phyloP scores from a whole-genome alignment of 1,140 invertebrate genomes.

The Aculops lycopersici region DNA sequence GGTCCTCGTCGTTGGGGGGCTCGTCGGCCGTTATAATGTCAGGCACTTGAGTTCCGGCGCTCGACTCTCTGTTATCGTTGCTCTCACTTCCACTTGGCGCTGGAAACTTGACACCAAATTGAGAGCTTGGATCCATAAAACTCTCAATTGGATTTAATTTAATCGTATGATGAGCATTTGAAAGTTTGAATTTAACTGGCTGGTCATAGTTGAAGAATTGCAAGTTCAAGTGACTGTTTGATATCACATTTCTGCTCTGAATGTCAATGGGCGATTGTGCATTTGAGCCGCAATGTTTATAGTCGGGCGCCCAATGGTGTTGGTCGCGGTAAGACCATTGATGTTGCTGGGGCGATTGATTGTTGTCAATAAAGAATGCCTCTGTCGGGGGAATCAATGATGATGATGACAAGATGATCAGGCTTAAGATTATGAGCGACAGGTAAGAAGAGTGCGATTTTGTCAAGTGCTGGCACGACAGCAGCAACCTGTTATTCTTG shows the following conservation, averaged over 20 bases:
- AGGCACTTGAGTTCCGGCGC: neutral
- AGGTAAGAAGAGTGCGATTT: no score
- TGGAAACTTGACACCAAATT: neutral
- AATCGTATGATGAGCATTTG: neutral
- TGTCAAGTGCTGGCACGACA: no score
- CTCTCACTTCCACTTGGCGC: neutral
- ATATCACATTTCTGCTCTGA: neutral
- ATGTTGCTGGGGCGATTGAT: neutral
- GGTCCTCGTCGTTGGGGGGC: neutral
- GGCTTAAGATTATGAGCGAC: no score
- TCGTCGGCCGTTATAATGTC: neutral
- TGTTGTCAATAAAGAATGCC: neutral
- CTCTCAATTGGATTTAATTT: neutral
- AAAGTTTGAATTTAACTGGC: neutral
- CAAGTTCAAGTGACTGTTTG: neutral
- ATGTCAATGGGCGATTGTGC: neutral
- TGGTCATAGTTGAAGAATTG: neutral
- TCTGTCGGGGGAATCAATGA: no score
- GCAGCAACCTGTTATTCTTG: no score
- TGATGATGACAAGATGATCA: no score
- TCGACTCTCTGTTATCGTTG: neutral
- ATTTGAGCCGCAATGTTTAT: neutral
- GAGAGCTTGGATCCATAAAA: neutral
- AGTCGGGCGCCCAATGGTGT: neutral
- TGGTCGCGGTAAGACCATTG: neutral